A percentile compares a stretch with the other conserved stretches of the same genome.
Evolutionary conservation across 2,888 invertebrate species (phyloP).

Genomic region (Crocallis elinguaria): DNA sequence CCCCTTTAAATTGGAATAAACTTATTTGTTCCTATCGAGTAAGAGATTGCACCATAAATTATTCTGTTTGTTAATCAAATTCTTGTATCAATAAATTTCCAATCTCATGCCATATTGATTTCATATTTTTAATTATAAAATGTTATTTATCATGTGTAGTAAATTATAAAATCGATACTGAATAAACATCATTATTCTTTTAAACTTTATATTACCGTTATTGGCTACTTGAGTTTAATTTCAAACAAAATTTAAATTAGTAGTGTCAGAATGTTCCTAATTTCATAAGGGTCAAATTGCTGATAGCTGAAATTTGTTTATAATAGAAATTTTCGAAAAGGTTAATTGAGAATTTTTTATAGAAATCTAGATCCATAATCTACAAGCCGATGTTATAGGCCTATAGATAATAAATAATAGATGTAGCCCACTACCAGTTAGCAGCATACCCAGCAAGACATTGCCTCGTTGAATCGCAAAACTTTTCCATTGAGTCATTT

Average conservation of each 20-base stretch:
- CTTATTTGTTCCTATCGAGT: slow-evolving; percentile 68
- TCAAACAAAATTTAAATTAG: slow-evolving; percentile 60
- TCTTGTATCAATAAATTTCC: slow-evolving; percentile 53
- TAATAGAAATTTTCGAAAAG: background rate
- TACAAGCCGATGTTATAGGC: too few relatives aligned
- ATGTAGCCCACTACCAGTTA: too few relatives aligned
- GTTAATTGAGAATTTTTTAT: too few relatives aligned
- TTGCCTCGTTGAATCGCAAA: too few relatives aligned
- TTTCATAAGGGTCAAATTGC: slow-evolving; percentile 47
- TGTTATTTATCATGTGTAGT: slow-evolving; percentile 32
- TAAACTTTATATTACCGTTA: slow-evolving; percentile 24
- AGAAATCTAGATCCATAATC: too few relatives aligned
- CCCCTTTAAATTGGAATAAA: slow-evolving; percentile 72
- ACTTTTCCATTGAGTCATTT: too few relatives aligned
- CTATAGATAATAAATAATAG: too few relatives aligned
- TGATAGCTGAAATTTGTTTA: slow-evolving; percentile 44
- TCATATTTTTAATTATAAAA: slow-evolving; percentile 28
- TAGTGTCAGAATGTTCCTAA: slow-evolving; percentile 49
- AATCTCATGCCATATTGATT: slow-evolving; percentile 40
- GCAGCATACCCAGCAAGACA: too few relatives aligned
- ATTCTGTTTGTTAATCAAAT: slow-evolving; percentile 57
- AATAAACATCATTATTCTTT: slow-evolving; percentile 25
- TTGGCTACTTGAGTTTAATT: slow-evolving; percentile 51
- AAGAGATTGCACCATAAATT: slow-evolving; percentile 62
- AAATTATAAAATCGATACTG: slow-evolving; percentile 19